Evolutionary conservation across 64 coral and sea anemone genomes (phyloP).

Genomic region (Stichodactyla mertensii): DNA sequence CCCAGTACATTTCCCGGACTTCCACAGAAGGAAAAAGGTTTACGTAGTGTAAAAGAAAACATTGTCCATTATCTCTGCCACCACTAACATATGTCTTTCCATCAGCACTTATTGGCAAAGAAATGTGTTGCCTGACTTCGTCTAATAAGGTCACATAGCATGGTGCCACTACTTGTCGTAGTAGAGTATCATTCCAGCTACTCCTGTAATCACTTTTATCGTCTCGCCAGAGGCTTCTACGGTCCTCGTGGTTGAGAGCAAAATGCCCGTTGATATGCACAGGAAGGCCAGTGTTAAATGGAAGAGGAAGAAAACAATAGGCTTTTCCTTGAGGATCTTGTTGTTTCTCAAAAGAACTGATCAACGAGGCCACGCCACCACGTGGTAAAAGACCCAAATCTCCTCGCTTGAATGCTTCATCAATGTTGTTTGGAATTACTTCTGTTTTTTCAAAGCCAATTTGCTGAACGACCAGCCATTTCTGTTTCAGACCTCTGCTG

Average conservation of each 20-base stretch:
- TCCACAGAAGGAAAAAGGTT: background rate
- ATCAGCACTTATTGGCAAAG: background rate
- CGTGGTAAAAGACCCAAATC: conserved; percentile 68
- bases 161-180: conserved; percentile 57
- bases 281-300: conserved; percentile 56
- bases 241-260: conserved; percentile 79
- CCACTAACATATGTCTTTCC: background rate
- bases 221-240: conserved; percentile 63
- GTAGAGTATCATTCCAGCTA: conserved; percentile 60
- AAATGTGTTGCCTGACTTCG: conserved; percentile 18
- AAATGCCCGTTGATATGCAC: conserved; percentile 91
- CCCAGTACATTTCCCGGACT: conserved; percentile 29
- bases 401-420: conserved; percentile 22
- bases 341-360: background rate
- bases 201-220: conserved; percentile 35
- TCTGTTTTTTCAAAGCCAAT: conserved; percentile 40
- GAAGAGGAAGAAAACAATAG: conserved; percentile 89
- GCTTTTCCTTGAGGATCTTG: conserved; percentile 17
- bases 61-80: background rate
- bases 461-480: conserved; percentile 70
- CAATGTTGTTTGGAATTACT: conserved; percentile 13
- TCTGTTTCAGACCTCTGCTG: conserved; percentile 28
- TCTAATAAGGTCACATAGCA: conserved; percentile 65
- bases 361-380: conserved; percentile 51
- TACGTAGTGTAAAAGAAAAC: background rate